Base-by-base conservation (phyloP, 1,140 invertebrate genomes). In the Drosophila asahinai region DNA sequence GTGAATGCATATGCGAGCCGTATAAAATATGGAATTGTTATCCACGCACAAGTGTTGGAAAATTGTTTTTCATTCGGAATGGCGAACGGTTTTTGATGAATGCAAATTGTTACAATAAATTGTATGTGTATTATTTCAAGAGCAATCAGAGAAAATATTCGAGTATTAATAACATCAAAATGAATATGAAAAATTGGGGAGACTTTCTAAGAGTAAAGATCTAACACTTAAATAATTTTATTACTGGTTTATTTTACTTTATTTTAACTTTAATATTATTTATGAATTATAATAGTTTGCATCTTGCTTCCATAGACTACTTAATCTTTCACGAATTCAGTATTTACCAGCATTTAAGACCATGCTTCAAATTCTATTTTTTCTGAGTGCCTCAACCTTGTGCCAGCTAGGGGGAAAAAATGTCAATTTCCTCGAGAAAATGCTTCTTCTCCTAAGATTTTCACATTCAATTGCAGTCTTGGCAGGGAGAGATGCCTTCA, bases 401-500 rank as follows among this genome's bases (percentile, higher is more conserved):
- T 63, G 33, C 17, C 14, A 61, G 15, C 38, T 43, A 52, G 19
- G 38, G 19, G 38, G 9, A 19, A 70, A 68, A 66, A 70, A 52
- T 70, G 62, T 70, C 66, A 70, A 67, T 67, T 70, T 70, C 15
- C 62, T 43, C 22, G 62, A 45, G 48, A 66, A 52, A 70, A 66
- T 70, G n/a, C 38, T 52, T 33, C 60, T 33, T 55, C 52, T 22
- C 33, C 27, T 27, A 66, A 22, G 66, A 70, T 67, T 70, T 63
- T 70, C 17, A 36, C 66, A 67, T 70, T 66, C 62, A 70, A 70
- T 40, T 66, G 62, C 62, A 70, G 30, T 15, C 57, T 62, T 52
- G 45, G 19, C 14, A 30, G 17, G 36, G 1, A 40, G 38, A 33
- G 45, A 12, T 40, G 27, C 33, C 33, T 36, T 58, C 7, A n/a